Conservation (phyloP, 2,113 vertebrate genomes). For the Prochilodus magdalenae region DNA sequence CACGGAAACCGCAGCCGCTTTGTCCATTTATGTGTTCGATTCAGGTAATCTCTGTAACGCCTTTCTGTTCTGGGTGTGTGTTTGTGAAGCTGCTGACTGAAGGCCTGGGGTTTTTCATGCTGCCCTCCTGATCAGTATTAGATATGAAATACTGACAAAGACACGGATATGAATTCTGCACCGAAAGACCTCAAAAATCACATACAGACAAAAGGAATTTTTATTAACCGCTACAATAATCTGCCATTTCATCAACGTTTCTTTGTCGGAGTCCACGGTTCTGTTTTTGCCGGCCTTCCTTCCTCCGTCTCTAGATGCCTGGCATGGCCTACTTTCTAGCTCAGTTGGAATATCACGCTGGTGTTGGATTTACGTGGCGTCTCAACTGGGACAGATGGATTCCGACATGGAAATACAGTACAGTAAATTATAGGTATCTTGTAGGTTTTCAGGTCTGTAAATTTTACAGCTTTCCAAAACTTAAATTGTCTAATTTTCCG, state of each 20-base stretch:
- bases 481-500: no score
- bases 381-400: no score
- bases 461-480: no score
- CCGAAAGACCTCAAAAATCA: neutral
- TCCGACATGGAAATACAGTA: no score
- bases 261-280: neutral
- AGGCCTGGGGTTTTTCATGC: conserved; percentile 14
- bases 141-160: neutral
- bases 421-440: no score
- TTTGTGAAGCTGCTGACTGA: conserved; percentile 17
- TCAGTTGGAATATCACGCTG: neutral
- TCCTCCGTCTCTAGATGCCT: neutral
- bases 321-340: neutral
- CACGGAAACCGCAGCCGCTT: neutral
- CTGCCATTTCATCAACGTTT: neutral
- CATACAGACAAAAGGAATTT: neutral
- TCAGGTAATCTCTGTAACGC: conserved; percentile 17
- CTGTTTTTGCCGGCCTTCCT: neutral
- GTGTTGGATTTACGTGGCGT: no score
- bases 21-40: conserved; percentile 3
- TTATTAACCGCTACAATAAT: neutral
- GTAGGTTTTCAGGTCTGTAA: no score
- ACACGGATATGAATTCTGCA: neutral
- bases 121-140: conserved; percentile 37
- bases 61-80: conserved; percentile 9